These are phyloP conservation scores for Amphimallon solstitiale DNA, from an alignment of 2,888 invertebrate genomes.

Conservation along the genomic window DNA sequence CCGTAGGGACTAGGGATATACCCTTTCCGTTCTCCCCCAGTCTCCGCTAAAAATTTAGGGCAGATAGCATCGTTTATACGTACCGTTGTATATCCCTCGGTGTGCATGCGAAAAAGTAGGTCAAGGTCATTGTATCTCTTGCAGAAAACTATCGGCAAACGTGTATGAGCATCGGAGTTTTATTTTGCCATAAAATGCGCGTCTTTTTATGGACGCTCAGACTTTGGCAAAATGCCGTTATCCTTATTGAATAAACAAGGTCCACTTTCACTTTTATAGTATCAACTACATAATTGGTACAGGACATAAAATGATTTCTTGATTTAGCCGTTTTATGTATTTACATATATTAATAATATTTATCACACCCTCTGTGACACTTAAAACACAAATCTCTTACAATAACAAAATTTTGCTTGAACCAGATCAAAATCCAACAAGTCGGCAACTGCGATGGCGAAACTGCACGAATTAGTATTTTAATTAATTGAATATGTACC, in stretches of 20 bases:
- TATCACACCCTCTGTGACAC: too few species aligned
- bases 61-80: background rate
- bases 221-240: background rate
- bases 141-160: conserved; percentile 22
- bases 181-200: background rate
- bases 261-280: background rate
- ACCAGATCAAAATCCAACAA: too few species aligned
- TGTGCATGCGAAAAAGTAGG: conserved; percentile 38
- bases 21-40: too few species aligned
- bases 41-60: too few species aligned
- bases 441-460: too few species aligned
- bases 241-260: conserved; percentile 3
- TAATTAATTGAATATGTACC: too few species aligned
- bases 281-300: conserved; percentile 4
- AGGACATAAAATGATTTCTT: background rate
- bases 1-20: too few species aligned
- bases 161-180: conserved; percentile 1
- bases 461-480: too few species aligned
- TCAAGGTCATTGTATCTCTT: conserved; percentile 46
- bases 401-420: too few species aligned
- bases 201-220: background rate
- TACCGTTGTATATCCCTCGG: background rate
- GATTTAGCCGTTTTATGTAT: too few species aligned
- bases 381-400: too few species aligned
- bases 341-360: too few species aligned